Conservation (phyloP, 2,888 invertebrate genomes). For the Tupiocoris notatus region DNA sequence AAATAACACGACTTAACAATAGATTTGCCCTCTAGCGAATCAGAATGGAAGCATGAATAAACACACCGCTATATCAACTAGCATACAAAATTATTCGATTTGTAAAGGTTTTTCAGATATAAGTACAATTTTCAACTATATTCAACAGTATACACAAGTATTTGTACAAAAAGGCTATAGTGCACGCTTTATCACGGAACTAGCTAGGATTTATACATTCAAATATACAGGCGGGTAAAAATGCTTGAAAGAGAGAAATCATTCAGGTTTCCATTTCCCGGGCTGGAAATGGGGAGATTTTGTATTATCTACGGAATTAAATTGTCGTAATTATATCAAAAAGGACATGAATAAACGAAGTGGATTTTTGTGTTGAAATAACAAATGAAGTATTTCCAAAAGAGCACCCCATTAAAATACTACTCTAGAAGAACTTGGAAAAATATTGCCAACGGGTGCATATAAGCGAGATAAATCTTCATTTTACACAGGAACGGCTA, state of each 20-base stretch:
- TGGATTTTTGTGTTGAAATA: too few species aligned
- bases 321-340: too few species aligned
- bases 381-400: too few species aligned
- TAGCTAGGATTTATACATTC: neutral
- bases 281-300: too few species aligned
- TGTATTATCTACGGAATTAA: too few species aligned
- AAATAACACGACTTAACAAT: slow-evolving; percentile 3
- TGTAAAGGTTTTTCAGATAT: neutral
- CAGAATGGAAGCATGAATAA: slow-evolving; percentile 15
- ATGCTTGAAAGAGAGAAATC: neutral
- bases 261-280: too few species aligned
- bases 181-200: neutral
- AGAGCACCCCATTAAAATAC: too few species aligned
- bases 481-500: too few species aligned
- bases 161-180: slow-evolving; percentile 1
- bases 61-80: neutral
- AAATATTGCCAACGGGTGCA: too few species aligned
- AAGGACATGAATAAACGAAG: too few species aligned
- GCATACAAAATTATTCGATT: slow-evolving; percentile 20
- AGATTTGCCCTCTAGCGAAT: neutral
- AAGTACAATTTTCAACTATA: slow-evolving; percentile 16
- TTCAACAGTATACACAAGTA: slow-evolving; percentile 23
- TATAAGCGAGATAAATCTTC: too few species aligned
- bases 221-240: slow-evolving; percentile 1
- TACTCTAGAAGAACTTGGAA: too few species aligned